A percentile compares a stretch with the other conserved stretches of the same genome.
phyloP scores from a whole-genome alignment of 2,888 invertebrate genomes.

The Philhelius pedissequus region DNA sequence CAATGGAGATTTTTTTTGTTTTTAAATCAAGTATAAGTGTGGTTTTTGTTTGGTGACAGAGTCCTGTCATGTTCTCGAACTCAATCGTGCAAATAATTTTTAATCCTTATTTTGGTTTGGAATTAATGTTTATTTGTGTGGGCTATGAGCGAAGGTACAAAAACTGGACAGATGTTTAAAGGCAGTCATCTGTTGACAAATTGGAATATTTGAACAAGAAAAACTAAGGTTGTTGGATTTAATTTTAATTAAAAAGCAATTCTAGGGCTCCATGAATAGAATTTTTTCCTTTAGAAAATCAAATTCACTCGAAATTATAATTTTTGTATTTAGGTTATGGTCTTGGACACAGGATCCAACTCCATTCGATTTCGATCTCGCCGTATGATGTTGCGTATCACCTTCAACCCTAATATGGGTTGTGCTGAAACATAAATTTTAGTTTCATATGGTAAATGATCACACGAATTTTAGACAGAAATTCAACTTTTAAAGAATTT shows the following conservation, averaged over 20 bases:
- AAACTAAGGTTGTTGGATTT: neutral
- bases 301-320: too few relatives aligned
- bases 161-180: neutral
- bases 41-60: slow-evolving; percentile 17
- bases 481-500: too few relatives aligned
- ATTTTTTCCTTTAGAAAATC: too few relatives aligned
- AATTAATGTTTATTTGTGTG: slow-evolving; percentile 53
- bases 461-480: too few relatives aligned
- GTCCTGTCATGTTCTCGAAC: slow-evolving; percentile 15
- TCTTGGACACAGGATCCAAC: too few relatives aligned
- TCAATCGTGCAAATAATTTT: slow-evolving; percentile 64
- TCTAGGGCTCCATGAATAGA: too few relatives aligned
- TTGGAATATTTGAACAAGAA: neutral
- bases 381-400: too few relatives aligned
- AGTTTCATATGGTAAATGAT: too few relatives aligned
- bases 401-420: too few relatives aligned
- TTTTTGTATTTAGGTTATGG: too few relatives aligned
- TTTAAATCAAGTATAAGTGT: slow-evolving; percentile 13
- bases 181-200: neutral
- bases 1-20: neutral
- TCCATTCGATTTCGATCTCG: too few relatives aligned
- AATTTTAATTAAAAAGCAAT: neutral
- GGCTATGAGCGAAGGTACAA: neutral
- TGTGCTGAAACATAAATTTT: too few relatives aligned
- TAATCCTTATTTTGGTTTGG: slow-evolving; percentile 17